Base-by-base conservation (phyloP, 2,888 invertebrate species). In the Quadriops clusia region DNA sequence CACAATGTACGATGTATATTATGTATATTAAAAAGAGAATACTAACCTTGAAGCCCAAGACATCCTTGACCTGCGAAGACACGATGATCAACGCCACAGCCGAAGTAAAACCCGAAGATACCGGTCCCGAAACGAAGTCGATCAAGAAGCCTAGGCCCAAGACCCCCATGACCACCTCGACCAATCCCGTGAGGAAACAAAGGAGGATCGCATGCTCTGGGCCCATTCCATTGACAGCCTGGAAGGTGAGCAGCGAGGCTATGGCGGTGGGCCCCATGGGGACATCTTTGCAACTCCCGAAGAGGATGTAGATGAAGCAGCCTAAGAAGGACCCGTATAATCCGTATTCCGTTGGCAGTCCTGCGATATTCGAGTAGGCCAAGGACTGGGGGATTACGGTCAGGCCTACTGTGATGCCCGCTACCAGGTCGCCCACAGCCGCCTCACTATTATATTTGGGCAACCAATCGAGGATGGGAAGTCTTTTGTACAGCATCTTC, bases 201-300 rank as follows among this genome's bases (percentile, higher is more conserved):
- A 89, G 68, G 17, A 89, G 61, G 17, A 84, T 72, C 0, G 85
- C 83, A 53, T 86, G 76, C 44, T 73, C 64, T 0, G 73, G 64
- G 13, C 70, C 69, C 5, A 64, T 57, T 22, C 77, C 77, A 28
- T 72, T 68, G 0, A 83, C 72, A 16, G 79, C 73, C 63, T 85
- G 83, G 58, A 69, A 81, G 1, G 89, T 89, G 43, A 93, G 70
- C 33, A 93, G 65, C 3, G 91, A 85, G 41, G 86, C 78, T 47
- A 93, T 89, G 38, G 93, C 91, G 2, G 90, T 90, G 9, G 93
- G 93, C 7, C 93, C 91, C 45, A 90, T 74, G 1, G 91, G 90
- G 36, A 90, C 82, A 56, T 91, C 90, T 57, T 89, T 87, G 54
- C 89, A 86, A 39, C 87, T 89, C 25, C 93, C 93, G 45, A 94